Evolutionary conservation across 2,888 invertebrate species (phyloP), one percentile per base, ranked within the genome.

Genomic region (Eilema griseolum): DNA sequence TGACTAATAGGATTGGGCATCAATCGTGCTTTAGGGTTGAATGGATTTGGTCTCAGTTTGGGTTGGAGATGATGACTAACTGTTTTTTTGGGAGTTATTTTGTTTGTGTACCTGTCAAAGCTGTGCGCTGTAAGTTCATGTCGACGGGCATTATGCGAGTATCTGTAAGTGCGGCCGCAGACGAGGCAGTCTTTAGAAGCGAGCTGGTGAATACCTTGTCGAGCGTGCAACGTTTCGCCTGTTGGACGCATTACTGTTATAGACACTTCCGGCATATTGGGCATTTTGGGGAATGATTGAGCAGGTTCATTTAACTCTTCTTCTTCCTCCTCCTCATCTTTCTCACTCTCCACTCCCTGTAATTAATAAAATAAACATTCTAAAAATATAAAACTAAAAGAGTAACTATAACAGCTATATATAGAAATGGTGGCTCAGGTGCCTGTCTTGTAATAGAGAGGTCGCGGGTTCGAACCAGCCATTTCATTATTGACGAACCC

Each of bases 81-180:
- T 1, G 89, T 79, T 74, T 92, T 94, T 78, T 92, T 92, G 56
- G 84, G 79, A 28, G 90, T 90, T 16, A 92, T 84, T 87, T 94
- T 95, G 81, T 95, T 95, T 24, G 95, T 95, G 83, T 95, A 95
- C 69, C 95, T 89, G 79, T 95, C 95, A 76, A 95, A 95, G 71
- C 91, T 88, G 76, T 95, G 95, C 3, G 95, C 85, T 1, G 92
- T 93, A 59, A 95, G 92, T 77, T 95, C 95, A 74, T 95, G 95
- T 31, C 95, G 89, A 62, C 95, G 87, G 7, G 95, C 95, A 75
- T 95, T 95, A 81, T 95, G 95, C 0, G 95, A 95, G 83, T 95
- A 95, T 76, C 95, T 89, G 81, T 95, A 95, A 12, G 93, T 89
- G 33, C 95, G 92, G 10, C 94, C 92, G 74, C 95, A 95, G 16